phyloP scores from a whole-genome alignment of 2,797 vertebrate genomes.

The Tadarida brasiliensis region DNA sequence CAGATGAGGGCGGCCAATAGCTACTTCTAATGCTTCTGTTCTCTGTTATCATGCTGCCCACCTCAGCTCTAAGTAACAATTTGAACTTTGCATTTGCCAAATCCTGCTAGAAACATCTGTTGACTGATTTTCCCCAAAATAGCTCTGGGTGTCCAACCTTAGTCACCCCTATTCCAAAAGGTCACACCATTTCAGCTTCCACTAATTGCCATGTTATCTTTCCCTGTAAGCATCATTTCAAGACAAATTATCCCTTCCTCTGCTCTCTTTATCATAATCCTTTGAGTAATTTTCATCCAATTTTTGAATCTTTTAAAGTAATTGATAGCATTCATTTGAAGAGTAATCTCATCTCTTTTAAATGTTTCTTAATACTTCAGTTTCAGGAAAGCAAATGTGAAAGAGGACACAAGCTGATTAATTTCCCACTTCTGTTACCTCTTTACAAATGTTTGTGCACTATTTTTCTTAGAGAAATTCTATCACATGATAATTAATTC shows the following conservation, averaged over 20 bases:
- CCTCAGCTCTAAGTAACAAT: constrained; percentile 61
- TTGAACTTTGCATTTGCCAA: constrained; percentile 65
- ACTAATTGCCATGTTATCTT: constrained; percentile 49
- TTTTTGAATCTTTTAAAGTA: constrained; percentile 70
- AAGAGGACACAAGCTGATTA: constrained; percentile 52
- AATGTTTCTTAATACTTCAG: constrained; percentile 62
- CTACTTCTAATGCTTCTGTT: constrained; percentile 65
- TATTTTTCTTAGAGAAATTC: constrained; percentile 62
- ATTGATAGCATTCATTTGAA: constrained; percentile 72
- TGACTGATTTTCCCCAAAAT: constrained; percentile 57
- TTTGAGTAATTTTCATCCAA: constrained; percentile 60
- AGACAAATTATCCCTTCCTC: constrained; percentile 64
- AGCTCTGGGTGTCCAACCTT: constrained; percentile 27
- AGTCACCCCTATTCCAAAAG: constrained; percentile 54
- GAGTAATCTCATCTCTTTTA: constrained; percentile 45
- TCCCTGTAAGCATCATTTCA: constrained; percentile 52
- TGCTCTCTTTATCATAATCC: constrained; percentile 66
- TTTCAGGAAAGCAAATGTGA: constrained; percentile 62
- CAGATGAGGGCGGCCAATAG: constrained; percentile 71
- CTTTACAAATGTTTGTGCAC: constrained; percentile 53
- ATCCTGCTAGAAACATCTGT: constrained; percentile 67
- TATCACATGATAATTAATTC: constrained; percentile 62
- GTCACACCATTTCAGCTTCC: constrained; percentile 55
- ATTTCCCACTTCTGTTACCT: constrained; percentile 54
- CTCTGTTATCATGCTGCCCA: constrained; percentile 42